Conservation (phyloP, 2,797 vertebrate genomes). For the Macropodus opercularis region DNA sequence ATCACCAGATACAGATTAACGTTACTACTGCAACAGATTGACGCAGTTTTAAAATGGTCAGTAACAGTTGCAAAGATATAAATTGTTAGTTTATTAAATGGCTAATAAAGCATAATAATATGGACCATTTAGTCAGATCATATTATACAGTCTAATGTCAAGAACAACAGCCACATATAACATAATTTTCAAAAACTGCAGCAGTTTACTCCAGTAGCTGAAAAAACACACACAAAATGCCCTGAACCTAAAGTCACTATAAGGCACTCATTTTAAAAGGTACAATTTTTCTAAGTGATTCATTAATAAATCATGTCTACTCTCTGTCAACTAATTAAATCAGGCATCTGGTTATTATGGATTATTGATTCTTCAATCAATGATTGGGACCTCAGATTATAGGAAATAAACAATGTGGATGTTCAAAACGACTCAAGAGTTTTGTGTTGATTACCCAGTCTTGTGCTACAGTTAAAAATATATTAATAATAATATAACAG, state of each 20-base stretch:
- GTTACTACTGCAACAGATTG: constrained; percentile 2
- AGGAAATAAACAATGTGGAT: no score
- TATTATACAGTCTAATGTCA: background rate
- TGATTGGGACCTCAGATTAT: no score
- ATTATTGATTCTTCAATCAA: no score
- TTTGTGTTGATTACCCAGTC: background rate
- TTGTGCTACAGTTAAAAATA: background rate
- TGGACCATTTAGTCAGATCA: constrained; percentile 8
- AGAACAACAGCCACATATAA: background rate
- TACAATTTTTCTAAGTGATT: background rate
- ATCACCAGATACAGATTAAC: background rate
- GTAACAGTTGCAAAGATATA: background rate
- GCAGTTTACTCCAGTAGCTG: background rate
- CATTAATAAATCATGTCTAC: background rate
- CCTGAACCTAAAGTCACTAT: no score
- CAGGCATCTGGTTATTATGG: no score
- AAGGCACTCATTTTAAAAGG: no score
- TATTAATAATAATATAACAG: background rate
- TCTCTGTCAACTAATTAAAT: no score
- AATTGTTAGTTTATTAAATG: background rate
- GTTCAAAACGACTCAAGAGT: no score
- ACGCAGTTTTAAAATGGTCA: background rate
- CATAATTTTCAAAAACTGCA: background rate
- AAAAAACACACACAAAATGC: background rate
- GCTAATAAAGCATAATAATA: background rate